Base-by-base conservation (phyloP, 2,797 vertebrate genomes). In the Poecilia picta region DNA sequence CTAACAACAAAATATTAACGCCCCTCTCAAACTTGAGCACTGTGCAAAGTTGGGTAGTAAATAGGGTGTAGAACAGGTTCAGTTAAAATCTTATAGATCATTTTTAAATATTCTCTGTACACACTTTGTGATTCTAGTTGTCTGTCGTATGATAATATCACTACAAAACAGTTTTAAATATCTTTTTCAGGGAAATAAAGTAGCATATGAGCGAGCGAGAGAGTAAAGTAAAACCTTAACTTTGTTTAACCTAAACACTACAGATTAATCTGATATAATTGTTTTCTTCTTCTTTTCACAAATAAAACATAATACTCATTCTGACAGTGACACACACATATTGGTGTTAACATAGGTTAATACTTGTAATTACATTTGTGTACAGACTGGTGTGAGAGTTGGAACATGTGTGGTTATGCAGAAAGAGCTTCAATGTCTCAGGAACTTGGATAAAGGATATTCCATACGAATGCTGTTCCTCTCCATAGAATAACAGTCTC, bases 21-120 rank as follows among this genome's bases (percentile, higher is more conserved):
- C 83, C 83, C 73, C 86, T 88, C 86, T 90, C 75, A 87, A 91
- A 90, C 82, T 77, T 80, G 90, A 93, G 90, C 88, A 51, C 86
- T 93, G 92, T 94, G 93, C 92, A 93, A 94, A 94, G 84, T 91
- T 89, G 91, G 90, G 91, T 88, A 94, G 91, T 91, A 66, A 39
- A 66, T 66, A 85, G 91, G 89, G 77, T 77, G 72, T 88, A 86
- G 79, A 82, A 85, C 90, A 82, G 76, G 79, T 84, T 82, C 68
- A 76, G 79, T 87, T 92, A 87, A 92, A 89, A 89, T 64, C 90
- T 83, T 89, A 41, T 68, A 89, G 64, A 90, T 85, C 83, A 86
- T 91, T 80, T 92, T 68, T 89, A 85, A 88, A 89, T 92, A 90
- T 85, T 91, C 70, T 91, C 90, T 93, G 87, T 94, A 94, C 93